These are phyloP conservation scores for Corella eumyota DNA, from an alignment of 23 tunicate genomes.

Conservation along the genomic window DNA sequence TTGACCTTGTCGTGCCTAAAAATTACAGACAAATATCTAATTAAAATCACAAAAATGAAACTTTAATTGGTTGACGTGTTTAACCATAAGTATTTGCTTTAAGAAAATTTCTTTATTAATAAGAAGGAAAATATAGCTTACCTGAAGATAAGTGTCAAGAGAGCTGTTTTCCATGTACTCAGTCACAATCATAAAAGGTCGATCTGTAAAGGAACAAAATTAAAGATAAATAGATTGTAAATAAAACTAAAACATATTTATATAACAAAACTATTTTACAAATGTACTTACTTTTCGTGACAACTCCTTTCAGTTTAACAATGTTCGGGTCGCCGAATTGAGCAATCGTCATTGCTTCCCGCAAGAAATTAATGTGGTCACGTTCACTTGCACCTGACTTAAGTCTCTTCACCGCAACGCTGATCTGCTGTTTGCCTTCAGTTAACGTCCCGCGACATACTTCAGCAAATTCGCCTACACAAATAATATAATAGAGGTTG, in stretches of 20 bases:
- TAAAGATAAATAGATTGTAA: too few relatives aligned
- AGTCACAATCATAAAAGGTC: slow-evolving; percentile 58
- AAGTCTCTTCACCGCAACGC: slow-evolving; percentile 66
- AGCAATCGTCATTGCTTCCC: slow-evolving; percentile 78
- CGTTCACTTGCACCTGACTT: slow-evolving; percentile 28
- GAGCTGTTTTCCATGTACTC: slow-evolving; percentile 94
- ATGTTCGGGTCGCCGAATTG: slow-evolving; percentile 80
- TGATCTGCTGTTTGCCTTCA: slow-evolving; percentile 1
- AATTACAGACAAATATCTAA: slow-evolving; percentile 1
- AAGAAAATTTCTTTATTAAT: too few relatives aligned
- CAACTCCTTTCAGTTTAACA: slow-evolving; percentile 73
- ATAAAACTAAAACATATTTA: too few relatives aligned
- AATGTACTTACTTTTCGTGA: slow-evolving; percentile 42
- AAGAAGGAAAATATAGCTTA: too few relatives aligned
- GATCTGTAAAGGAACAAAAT: slow-evolving; percentile 29
- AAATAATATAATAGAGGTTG: neutral
- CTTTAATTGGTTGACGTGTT: too few relatives aligned
- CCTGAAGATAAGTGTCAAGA: slow-evolving; percentile 64
- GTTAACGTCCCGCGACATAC: slow-evolving; percentile 41
- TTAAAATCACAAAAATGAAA: too few relatives aligned
- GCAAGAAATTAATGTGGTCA: slow-evolving; percentile 60
- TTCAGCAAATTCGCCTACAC: slow-evolving; percentile 74
- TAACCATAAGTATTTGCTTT: too few relatives aligned
- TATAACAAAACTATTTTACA: neutral
- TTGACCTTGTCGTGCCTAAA: slow-evolving; percentile 23